phyloP scores from a whole-genome alignment of 1,140 invertebrate genomes.

The Cydia fagiglandana region DNA sequence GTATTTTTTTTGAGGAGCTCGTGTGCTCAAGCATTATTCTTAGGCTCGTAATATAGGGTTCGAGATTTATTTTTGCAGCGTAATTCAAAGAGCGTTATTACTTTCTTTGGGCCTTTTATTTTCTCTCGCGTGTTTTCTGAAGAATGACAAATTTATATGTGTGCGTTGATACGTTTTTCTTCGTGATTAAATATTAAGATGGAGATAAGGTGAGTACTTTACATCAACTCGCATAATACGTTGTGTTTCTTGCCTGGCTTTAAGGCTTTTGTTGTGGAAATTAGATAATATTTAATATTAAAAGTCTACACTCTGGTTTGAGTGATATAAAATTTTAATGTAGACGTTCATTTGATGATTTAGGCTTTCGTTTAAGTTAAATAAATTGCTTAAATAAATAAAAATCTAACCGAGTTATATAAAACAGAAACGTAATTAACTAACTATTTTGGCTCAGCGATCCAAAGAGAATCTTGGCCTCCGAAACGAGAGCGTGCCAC shows the following conservation, averaged over 20 bases:
- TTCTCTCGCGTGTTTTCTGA: conserved; percentile 29
- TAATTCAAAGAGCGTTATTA: conserved; percentile 36
- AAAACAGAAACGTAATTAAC: too few relatives aligned
- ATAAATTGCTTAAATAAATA: too few relatives aligned
- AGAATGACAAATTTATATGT: conserved; percentile 31
- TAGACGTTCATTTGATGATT: neutral
- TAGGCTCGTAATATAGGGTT: conserved; percentile 43
- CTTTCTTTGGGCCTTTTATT: conserved; percentile 31
- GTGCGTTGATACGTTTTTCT: conserved; percentile 26
- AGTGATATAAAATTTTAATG: neutral
- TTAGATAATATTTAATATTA: neutral
- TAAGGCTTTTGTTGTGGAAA: neutral
- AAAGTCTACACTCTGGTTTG: neutral
- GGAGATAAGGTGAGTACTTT: conserved; percentile 27
- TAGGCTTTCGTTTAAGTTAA: too few relatives aligned
- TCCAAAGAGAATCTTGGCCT: too few relatives aligned
- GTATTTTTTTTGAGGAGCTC: conserved; percentile 47
- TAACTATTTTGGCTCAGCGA: too few relatives aligned
- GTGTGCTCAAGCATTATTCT: conserved; percentile 45
- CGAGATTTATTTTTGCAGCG: conserved; percentile 39
- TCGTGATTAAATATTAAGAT: conserved; percentile 29
- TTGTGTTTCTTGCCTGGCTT: neutral
- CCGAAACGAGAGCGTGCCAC: too few relatives aligned
- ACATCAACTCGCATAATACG: neutral
- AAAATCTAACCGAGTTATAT: too few relatives aligned